Base-by-base conservation (phyloP, 2,113 vertebrate species). In the Grantiella picta region DNA sequence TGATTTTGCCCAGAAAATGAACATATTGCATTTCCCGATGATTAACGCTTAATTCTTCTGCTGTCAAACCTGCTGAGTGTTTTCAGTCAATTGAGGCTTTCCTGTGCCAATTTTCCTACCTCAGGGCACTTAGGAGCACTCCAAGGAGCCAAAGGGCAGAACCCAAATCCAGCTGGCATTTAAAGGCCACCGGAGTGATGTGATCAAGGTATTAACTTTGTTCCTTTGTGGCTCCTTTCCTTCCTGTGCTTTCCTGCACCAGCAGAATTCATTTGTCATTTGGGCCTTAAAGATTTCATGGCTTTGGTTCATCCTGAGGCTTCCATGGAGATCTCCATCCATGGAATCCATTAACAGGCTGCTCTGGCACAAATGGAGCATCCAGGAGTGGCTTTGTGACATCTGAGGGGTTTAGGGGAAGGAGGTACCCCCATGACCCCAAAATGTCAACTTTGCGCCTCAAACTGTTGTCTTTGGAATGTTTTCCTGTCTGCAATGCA, bases 351-450 rank as follows among this genome's bases (percentile, higher is more conserved):
- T 54, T 66, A n/a, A 12, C 27, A 49, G 44, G 45, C 12, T 84
- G 9, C 36, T 63, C 17, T 28, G 60, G 22, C 27, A 45, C 10
- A 38, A 68, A 42, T 3, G 53, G 42, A 40, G 28, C 61, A 29
- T 59, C 29, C 49, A 29, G 18, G 61, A 10, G 18, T 7, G 35
- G 59, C 28, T 61, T 87, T 24, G 11, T 3, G 14, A 29, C 28
- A 40, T 15, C 28, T 10, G 19, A 8, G 29, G 8, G 36, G 16
- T 45, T 75, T 22, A 42, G 52, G 35, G 29, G 38, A 40, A 66
- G 12, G 4, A 15, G 10, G 5, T 12, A 7, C 7, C 19, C 19
- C 15, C 40, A 4, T 0, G 2, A 29, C 49, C 44, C 61, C 45
- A 12, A 68, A 71, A 71, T 12, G 3, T 10, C 14, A 4, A 20